Percentiles rank a stretch among this genome's conserved stretches.
Evolutionary conservation across 2,113 vertebrate species (phyloP).

Genomic region (Tiliqua scincoides): DNA sequence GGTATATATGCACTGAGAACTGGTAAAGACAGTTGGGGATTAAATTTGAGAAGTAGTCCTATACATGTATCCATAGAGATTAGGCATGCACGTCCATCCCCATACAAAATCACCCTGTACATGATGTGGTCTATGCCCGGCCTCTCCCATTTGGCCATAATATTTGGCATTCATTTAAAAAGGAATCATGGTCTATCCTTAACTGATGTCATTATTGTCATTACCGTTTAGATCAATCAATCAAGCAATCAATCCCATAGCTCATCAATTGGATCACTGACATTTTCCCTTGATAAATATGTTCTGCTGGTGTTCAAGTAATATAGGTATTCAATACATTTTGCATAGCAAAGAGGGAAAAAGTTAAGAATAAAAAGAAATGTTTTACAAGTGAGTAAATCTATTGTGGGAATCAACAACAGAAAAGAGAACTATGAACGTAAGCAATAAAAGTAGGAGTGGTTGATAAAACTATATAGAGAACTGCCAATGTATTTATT

Average conservation of each 20-base stretch:
- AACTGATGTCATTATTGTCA: conserved; percentile 8
- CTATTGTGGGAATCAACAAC: background rate
- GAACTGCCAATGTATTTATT: background rate
- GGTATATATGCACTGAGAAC: background rate
- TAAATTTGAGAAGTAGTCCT: background rate
- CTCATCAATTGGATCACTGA: conserved; percentile 17
- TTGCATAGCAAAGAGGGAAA: conserved; percentile 1
- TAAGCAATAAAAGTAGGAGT: background rate
- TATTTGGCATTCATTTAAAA: conserved; percentile 18
- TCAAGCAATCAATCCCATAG: too few relatives aligned
- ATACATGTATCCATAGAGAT: background rate
- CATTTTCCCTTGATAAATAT: conserved; percentile 30
- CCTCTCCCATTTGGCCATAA: background rate
- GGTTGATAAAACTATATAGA: background rate
- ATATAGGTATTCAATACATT: conserved; percentile 25
- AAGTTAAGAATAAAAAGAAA: background rate
- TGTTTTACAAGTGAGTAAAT: background rate
- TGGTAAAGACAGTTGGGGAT: background rate
- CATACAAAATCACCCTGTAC: background rate
- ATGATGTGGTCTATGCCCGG: background rate
- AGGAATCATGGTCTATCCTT: conserved; percentile 7
- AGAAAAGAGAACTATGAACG: background rate
- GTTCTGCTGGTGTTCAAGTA: background rate
- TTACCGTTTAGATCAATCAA: conserved; percentile 12
- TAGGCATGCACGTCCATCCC: background rate